Evolutionary conservation across 2,888 invertebrate species (phyloP).

Genomic region (Euclidia mi): DNA sequence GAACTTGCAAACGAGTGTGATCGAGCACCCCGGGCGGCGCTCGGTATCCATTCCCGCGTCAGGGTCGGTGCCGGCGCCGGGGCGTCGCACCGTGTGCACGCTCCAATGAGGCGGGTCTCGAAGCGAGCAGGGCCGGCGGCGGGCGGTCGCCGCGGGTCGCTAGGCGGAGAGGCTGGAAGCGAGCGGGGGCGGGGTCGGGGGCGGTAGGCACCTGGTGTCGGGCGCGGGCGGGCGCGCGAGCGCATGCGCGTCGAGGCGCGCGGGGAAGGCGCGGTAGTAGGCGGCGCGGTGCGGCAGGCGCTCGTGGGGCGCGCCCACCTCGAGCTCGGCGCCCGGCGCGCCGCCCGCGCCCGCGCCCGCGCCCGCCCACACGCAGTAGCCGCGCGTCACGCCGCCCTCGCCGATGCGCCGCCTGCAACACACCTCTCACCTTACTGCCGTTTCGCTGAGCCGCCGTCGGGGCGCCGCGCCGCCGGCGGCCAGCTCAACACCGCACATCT

Average conservation of each 20-base stretch:
- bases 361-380: conserved; percentile 84
- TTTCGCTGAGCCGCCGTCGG: conserved; percentile 5
- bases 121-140: no score
- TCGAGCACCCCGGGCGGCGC: no score
- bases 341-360: conserved; percentile 83
- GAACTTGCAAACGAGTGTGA: conserved; percentile 8
- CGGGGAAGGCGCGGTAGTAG: conserved; percentile 96
- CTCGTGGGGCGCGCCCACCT: conserved; percentile 95
- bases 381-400: conserved; percentile 81
- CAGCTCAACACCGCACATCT: no score
- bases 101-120: not conserved
- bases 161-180: conserved; percentile 59
- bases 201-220: conserved; percentile 80
- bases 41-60: no score
- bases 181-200: conserved; percentile 46
- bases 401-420: conserved; percentile 83
- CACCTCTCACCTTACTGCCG: conserved; percentile 34
- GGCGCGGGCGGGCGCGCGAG: conserved; percentile 79
- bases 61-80: no score
- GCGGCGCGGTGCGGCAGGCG: conserved; percentile 93
- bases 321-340: conserved; percentile 94
- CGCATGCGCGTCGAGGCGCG: conserved; percentile 92
- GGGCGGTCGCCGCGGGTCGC: not conserved
- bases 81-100: not conserved
- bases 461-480: not conserved